Base-by-base conservation (phyloP, 2,113 vertebrate species). In the Perccottus glenii region DNA sequence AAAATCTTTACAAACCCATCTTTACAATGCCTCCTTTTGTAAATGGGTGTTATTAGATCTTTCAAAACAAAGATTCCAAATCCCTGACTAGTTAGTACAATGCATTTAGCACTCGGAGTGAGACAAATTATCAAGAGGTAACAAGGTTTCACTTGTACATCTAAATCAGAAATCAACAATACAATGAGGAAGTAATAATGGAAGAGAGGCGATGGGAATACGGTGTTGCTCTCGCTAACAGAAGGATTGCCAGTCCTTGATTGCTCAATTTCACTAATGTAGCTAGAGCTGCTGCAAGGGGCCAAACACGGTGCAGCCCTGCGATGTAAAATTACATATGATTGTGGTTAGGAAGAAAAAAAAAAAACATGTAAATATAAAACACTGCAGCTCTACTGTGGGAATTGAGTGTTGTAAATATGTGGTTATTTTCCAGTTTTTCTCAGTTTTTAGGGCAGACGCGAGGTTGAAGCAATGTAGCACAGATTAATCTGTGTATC, bases 221-320 rank as follows among this genome's bases (percentile, higher is more conserved):
- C 49, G 56, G 59, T 75, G 72, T 36, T 63, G 19, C 64, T 83
- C 80, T 61, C 57, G 48, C 33, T 64, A 82, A 78, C 82, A 86
- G 73, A 78, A 78, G 81, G 67, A 84, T 70, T 84, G 80, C 76
- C 33, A 53, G 66, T 6, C 27, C 43, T 59, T 77, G 77, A 89
- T 86, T 77, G 70, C 70, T 88, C 77, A 89, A 86, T 89, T 84
- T 81, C 77, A 72, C 72, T 66, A 51, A 55, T 64, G 44, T 69
- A 80, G 63, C 73, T 66, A 57, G 64, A 77, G 65, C 58, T 67
- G 46, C 36, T 48, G 50, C 55, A 67, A 64, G 68, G n/a, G 60
- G 49, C 19, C 15, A 72, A 69, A 65, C 19, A 66, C 8, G 19
- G 19, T 64, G 35, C 35, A 51, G 16, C 15, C n/a, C n/a, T 50